phyloP scores from a whole-genome alignment of 2,113 vertebrate genomes.

The Fulmarus glacialis region DNA sequence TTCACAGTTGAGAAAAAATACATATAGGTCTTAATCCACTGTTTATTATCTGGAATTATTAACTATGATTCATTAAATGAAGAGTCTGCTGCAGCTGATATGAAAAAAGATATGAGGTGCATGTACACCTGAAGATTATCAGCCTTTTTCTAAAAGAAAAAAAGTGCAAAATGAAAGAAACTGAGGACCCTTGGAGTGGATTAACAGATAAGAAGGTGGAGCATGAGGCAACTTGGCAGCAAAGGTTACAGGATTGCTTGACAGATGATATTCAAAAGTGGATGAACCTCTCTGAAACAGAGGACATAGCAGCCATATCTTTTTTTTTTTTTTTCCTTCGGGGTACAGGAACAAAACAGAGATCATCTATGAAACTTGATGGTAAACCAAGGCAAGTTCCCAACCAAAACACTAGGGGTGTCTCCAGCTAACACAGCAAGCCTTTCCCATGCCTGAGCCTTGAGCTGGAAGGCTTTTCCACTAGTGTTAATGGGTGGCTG shows the following conservation, averaged over 20 bases:
- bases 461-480: not conserved
- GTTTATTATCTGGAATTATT: not conserved
- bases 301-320: fast-evolving
- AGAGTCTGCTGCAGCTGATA: not conserved
- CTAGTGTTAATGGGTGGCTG: not conserved
- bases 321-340: not conserved
- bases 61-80: not conserved
- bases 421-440: not conserved
- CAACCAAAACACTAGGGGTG: not conserved
- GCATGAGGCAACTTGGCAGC: not conserved
- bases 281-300: not conserved
- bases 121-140: not conserved
- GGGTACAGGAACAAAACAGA: not conserved
- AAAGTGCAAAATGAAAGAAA: not conserved
- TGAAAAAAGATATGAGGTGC: not conserved
- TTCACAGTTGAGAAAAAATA: not conserved
- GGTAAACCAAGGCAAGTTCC: not conserved
- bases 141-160: not conserved
- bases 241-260: not conserved
- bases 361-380: not conserved
- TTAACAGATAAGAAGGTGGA: not conserved
- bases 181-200: not conserved
- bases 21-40: not conserved
- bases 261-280: not conserved
- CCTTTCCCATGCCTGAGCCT: not conserved